Conservation (phyloP, 1,140 invertebrate species). For the Meteorus sp. region DNA sequence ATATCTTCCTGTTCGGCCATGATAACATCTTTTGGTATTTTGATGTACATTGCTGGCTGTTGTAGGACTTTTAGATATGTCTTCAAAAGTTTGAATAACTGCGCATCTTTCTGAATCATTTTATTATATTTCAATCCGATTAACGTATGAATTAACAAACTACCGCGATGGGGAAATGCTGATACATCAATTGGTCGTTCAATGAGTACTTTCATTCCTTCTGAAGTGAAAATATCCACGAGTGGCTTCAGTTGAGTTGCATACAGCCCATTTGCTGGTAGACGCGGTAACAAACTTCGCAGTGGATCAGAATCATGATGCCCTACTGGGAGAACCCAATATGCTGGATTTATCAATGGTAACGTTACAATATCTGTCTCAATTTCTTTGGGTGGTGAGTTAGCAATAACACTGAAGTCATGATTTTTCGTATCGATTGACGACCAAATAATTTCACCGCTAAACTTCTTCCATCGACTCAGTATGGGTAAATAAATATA, state of each 20-base stretch:
- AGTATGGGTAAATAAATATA: conserved; percentile 29
- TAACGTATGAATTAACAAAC: conserved; percentile 18
- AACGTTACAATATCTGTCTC: conserved; percentile 5
- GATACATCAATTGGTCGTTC: background rate
- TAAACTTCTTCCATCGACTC: conserved; percentile 10
- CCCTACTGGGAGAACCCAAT: conserved; percentile 17
- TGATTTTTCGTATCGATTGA: conserved; percentile 16
- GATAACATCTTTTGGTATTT: conserved; percentile 24
- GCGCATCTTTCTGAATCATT: conserved; percentile 1
- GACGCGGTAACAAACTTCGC: conserved; percentile 11
- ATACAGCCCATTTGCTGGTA: background rate
- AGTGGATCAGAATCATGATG: conserved; percentile 11
- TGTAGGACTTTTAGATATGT: conserved; percentile 17
- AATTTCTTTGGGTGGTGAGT: background rate
- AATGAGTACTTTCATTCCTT: background rate
- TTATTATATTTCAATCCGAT: background rate
- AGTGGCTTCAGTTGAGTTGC: conserved; percentile 7
- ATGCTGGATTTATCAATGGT: conserved; percentile 20
- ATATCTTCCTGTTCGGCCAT: background rate
- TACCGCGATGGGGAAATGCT: conserved; percentile 16
- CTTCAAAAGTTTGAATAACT: conserved; percentile 9
- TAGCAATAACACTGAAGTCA: background rate
- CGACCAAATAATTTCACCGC: conserved; percentile 21
- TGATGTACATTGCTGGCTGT: conserved; percentile 11
- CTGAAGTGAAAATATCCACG: background rate